Conservation (phyloP, 35 echinoderm and acorn worm genomes). For the Chiridota heheva region DNA sequence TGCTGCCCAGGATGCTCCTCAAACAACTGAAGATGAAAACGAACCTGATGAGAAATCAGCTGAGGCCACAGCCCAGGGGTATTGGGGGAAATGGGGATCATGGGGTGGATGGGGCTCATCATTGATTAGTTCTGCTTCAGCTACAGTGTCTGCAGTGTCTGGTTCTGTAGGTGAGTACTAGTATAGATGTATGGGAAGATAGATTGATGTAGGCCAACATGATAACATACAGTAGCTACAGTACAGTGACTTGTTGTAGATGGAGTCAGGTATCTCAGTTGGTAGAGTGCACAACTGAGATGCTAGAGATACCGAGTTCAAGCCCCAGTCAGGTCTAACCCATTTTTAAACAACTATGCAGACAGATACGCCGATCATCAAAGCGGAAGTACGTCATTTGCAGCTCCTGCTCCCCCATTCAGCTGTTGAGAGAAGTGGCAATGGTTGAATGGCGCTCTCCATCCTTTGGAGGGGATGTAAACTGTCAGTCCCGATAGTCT, state of each 20-base stretch:
- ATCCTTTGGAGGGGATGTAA: too few relatives aligned
- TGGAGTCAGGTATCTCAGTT: background rate
- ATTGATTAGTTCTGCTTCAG: slow-evolving; percentile 68
- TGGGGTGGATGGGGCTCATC: slow-evolving; percentile 96
- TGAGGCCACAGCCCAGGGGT: background rate
- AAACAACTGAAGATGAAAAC: background rate
- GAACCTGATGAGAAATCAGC: background rate
- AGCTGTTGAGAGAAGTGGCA: too few relatives aligned
- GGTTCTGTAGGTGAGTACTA: slow-evolving; percentile 44
- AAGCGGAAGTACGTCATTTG: too few relatives aligned
- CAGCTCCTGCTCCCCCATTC: too few relatives aligned
- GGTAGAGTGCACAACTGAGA: background rate
- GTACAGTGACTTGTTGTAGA: background rate
- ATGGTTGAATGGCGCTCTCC: too few relatives aligned
- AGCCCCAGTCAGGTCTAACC: background rate
- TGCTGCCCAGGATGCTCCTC: background rate
- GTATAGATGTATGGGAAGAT: background rate
- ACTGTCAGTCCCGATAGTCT: too few relatives aligned
- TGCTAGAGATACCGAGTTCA: too few relatives aligned
- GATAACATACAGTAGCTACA: background rate
- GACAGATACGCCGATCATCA: too few relatives aligned
- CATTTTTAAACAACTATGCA: background rate
- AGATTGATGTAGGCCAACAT: background rate
- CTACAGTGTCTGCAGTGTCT: slow-evolving; percentile 77
- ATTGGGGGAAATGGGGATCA: slow-evolving; percentile 52